Conservation (phyloP, 2,888 invertebrate genomes). For the Baccha elongata region DNA sequence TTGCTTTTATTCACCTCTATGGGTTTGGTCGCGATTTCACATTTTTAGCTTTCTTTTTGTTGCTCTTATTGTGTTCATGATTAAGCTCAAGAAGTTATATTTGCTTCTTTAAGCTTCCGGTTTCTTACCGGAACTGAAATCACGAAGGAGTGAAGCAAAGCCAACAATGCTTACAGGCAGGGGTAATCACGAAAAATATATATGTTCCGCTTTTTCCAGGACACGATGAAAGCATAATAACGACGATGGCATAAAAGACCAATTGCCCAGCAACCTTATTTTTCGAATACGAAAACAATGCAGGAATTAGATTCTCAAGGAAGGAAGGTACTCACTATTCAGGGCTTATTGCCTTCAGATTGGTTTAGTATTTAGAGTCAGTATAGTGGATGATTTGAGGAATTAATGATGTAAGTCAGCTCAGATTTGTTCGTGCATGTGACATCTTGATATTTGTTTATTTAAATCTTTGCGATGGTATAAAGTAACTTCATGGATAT, state of each 20-base stretch:
- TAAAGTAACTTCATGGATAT: too few relatives aligned
- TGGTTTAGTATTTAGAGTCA: not conserved
- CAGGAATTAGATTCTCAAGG: slow-evolving; percentile 35
- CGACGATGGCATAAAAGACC: not conserved
- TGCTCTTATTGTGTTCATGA: slow-evolving; percentile 10
- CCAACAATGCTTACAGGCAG: slow-evolving; percentile 48
- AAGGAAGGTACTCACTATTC: not conserved
- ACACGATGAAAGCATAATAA: slow-evolving; percentile 13
- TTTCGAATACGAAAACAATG: slow-evolving; percentile 43
- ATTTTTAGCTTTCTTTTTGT: slow-evolving; percentile 5
- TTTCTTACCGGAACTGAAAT: slow-evolving; percentile 55
- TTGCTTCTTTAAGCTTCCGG: slow-evolving; percentile 55
- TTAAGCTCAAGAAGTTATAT: slow-evolving; percentile 49
- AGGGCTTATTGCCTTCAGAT: not conserved
- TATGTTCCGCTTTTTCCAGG: slow-evolving; percentile 33
- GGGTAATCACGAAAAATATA: slow-evolving; percentile 42
- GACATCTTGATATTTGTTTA: too few relatives aligned
- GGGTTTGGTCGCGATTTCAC: slow-evolving; percentile 19
- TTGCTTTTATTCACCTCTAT: slow-evolving; percentile 13
- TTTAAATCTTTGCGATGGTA: too few relatives aligned
- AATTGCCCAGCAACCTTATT: slow-evolving; percentile 18
- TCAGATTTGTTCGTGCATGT: not conserved
- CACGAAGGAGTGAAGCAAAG: slow-evolving; percentile 60
- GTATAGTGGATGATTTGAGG: not conserved
- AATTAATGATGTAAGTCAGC: not conserved